A percentile compares a stretch with the other conserved stretches of the same genome.
Conservation (phyloP, 1,140 invertebrate species). For the Hyposmocoma kahamanoa region DNA sequence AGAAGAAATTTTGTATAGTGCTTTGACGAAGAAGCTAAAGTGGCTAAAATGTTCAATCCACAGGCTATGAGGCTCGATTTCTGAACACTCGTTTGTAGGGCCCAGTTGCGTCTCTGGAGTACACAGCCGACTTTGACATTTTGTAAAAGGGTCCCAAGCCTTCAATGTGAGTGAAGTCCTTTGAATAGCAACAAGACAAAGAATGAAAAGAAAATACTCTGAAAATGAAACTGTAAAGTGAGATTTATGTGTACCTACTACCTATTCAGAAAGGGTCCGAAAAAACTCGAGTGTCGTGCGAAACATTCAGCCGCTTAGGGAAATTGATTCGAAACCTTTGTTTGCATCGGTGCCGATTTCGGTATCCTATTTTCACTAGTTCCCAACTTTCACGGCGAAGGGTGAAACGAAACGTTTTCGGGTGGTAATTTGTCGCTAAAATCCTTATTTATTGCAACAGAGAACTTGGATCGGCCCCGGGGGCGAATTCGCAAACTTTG, state of each 20-base stretch:
- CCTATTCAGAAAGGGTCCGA: constrained; percentile 1
- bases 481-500: constrained; percentile 59
- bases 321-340: constrained; percentile 24
- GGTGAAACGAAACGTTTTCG: constrained; percentile 55
- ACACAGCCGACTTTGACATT: background rate
- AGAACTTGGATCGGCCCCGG: constrained; percentile 62
- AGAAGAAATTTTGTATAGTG: too few relatives aligned
- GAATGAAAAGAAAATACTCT: constrained; percentile 3
- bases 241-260: constrained; percentile 2
- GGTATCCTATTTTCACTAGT: constrained; percentile 48
- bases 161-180: constrained; percentile 2
- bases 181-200: constrained; percentile 4
- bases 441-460: constrained; percentile 70
- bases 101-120: background rate
- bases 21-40: too few relatives aligned
- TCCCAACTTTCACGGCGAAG: constrained; percentile 44
- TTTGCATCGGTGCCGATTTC: constrained; percentile 26
- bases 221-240: constrained; percentile 4
- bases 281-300: background rate
- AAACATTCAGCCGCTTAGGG: constrained; percentile 4
- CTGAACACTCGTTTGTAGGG: too few relatives aligned
- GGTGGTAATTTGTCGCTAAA: constrained; percentile 68
- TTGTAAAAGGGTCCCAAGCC: constrained; percentile 1
- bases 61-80: too few relatives aligned
- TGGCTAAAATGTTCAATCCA: too few relatives aligned